Percentiles rank a stretch among this genome's conserved stretches.
Conservation (phyloP, 1,140 invertebrate genomes). For the Aphidius gifuensis region DNA sequence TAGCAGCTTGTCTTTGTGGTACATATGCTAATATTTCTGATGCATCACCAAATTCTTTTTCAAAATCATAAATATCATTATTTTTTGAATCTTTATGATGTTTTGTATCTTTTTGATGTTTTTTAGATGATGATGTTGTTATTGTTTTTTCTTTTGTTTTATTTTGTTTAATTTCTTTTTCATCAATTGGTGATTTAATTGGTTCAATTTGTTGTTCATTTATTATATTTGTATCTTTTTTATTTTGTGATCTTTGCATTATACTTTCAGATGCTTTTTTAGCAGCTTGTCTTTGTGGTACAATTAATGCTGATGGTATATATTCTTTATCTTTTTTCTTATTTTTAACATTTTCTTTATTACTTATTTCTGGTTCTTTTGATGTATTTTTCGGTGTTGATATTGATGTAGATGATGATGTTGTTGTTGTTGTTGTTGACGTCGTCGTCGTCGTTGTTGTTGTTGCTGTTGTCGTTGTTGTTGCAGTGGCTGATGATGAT, state of each 20-base stretch:
- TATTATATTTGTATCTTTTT: constrained; percentile 39
- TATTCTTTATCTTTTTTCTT: constrained; percentile 62
- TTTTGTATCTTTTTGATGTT: constrained; percentile 42
- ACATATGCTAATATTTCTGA: constrained; percentile 79
- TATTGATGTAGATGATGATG: too few species aligned
- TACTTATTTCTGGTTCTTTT: constrained; percentile 31
- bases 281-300: constrained; percentile 86
- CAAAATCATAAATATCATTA: constrained; percentile 62
- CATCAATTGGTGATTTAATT: constrained; percentile 30
- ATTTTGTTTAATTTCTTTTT: constrained; percentile 34
- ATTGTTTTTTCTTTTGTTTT: constrained; percentile 28
- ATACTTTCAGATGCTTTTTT: constrained; percentile 83
- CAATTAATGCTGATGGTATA: constrained; percentile 74
- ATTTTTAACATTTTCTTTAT: constrained; percentile 60
- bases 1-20: constrained; percentile 84
- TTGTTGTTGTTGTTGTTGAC: too few species aligned
- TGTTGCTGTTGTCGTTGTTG: too few species aligned
- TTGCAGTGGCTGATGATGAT: too few species aligned
- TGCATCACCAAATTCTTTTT: constrained; percentile 62
- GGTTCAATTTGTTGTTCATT: constrained; percentile 33
- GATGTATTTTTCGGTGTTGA: background rate
- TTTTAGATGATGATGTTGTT: constrained; percentile 37
- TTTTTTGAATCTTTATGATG: constrained; percentile 44
- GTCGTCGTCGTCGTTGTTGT: too few species aligned
- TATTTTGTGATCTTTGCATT: constrained; percentile 58